Percentiles rank a stretch among this genome's conserved stretches.
These are phyloP conservation scores for Microctonus brassicae DNA, from an alignment of 2,888 invertebrate species.

Conservation along the genomic window DNA sequence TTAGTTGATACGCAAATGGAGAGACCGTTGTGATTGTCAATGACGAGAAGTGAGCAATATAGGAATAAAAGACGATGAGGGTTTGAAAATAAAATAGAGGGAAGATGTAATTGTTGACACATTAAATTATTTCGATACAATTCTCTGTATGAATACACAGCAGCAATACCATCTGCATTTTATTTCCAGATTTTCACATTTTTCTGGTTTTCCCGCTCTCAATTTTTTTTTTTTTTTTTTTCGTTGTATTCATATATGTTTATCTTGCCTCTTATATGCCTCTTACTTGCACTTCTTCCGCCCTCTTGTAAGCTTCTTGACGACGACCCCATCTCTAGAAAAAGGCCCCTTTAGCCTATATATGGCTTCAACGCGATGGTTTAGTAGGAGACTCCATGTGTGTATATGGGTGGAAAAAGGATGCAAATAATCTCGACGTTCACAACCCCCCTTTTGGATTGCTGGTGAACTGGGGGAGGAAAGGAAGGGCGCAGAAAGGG, in stretches of 20 bases:
- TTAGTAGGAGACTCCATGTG: neutral
- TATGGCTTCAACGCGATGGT: conserved; percentile 16
- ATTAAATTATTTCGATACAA: neutral
- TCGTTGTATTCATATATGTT: neutral
- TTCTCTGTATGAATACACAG: neutral
- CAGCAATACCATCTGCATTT: neutral
- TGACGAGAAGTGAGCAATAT: neutral
- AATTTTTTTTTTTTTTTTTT: neutral
- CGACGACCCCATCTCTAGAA: neutral
- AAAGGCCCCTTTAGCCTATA: neutral
- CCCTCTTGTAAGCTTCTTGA: neutral
- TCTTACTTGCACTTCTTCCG: neutral
- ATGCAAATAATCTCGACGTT: conserved; percentile 2
- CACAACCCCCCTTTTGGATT: neutral
- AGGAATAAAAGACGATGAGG: neutral
- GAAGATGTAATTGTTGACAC: neutral
- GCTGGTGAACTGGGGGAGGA: neutral
- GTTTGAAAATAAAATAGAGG: neutral
- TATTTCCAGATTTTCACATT: neutral
- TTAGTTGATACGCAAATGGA: neutral
- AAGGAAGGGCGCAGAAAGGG: neutral
- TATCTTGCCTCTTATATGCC: neutral
- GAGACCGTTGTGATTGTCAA: neutral
- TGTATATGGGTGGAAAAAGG: neutral
- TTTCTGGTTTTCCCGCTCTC: neutral